These are phyloP conservation scores for Cephalopholis sonnerati DNA, from an alignment of 2,113 vertebrate species.

Conservation along the genomic window DNA sequence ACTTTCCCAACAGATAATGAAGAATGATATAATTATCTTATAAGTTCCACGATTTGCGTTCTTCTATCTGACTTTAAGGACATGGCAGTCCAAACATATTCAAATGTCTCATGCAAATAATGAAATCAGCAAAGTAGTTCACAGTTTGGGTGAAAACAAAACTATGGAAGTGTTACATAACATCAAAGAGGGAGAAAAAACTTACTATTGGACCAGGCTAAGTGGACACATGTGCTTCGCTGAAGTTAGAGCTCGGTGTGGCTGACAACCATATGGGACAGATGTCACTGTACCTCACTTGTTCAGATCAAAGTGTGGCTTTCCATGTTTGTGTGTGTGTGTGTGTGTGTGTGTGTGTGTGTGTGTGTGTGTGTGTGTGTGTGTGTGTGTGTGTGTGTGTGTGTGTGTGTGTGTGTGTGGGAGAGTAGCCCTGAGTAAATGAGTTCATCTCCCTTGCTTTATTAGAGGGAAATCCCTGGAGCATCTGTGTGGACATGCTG, in stretches of 20 bases:
- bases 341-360: slow-evolving; percentile 16
- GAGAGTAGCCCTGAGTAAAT: not conserved
- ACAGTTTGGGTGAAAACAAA: slow-evolving; percentile 38
- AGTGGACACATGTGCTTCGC: slow-evolving; percentile 58
- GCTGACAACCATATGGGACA: slow-evolving; percentile 60
- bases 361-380: not conserved
- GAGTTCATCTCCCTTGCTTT: slow-evolving; percentile 21
- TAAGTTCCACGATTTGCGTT: slow-evolving; percentile 9
- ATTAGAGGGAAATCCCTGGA: slow-evolving; percentile 23
- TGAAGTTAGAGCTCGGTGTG: slow-evolving; percentile 47
- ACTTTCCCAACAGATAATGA: slow-evolving; percentile 13
- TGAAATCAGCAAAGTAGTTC: slow-evolving; percentile 32
- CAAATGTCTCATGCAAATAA: slow-evolving; percentile 13
- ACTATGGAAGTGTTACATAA: slow-evolving; percentile 42
- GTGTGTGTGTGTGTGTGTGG: not conserved
- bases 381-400: slow-evolving; percentile 36
- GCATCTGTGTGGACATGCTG: slow-evolving; percentile 24
- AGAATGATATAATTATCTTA: slow-evolving; percentile 14
- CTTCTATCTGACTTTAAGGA: not conserved
- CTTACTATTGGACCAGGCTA: slow-evolving; percentile 14
- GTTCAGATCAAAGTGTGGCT: slow-evolving; percentile 67
- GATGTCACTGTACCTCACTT: slow-evolving; percentile 51
- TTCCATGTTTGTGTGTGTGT: slow-evolving; percentile 20
- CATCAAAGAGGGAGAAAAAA: slow-evolving; percentile 48
- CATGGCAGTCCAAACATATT: slow-evolving; percentile 4